Percentiles rank a stretch among this genome's conserved stretches.
Conservation (phyloP, 2,797 vertebrate species). For the Anguilla megastoma region DNA sequence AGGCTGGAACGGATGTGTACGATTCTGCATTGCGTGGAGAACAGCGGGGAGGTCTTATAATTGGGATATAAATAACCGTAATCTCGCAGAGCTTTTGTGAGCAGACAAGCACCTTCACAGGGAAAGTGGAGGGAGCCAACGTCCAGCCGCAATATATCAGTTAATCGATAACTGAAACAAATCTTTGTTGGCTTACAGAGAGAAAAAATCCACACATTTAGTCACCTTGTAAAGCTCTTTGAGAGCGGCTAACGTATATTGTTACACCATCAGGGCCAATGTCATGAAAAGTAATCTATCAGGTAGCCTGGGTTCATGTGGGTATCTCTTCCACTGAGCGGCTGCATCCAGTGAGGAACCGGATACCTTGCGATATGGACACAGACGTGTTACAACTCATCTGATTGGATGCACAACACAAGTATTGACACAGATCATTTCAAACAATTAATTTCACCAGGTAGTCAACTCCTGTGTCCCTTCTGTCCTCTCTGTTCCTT, state of each 20-base stretch:
- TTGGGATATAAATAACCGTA: neutral
- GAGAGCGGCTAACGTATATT: neutral
- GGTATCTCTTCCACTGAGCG: neutral
- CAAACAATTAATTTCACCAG: neutral
- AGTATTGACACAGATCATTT: neutral
- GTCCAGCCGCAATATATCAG: neutral
- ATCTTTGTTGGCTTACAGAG: neutral
- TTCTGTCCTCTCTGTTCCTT: too few species aligned
- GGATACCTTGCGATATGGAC: neutral
- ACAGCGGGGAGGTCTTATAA: neutral
- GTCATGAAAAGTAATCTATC: slow-evolving; percentile 1
- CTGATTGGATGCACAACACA: neutral
- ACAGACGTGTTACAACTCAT: neutral
- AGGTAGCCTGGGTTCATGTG: neutral
- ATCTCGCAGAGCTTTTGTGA: neutral
- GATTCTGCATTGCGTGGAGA: neutral
- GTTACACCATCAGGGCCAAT: neutral
- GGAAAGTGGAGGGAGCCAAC: neutral
- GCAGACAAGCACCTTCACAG: neutral
- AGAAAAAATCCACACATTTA: neutral
- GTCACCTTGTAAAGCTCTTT: neutral
- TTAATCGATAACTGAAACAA: neutral
- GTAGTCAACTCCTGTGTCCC: too few species aligned
- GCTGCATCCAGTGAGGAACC: neutral
- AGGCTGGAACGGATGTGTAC: neutral